Evolutionary conservation across 2,797 vertebrate genomes (phyloP), one percentile per base, ranked within the genome.

Genomic region (Rhincodon typus): DNA sequence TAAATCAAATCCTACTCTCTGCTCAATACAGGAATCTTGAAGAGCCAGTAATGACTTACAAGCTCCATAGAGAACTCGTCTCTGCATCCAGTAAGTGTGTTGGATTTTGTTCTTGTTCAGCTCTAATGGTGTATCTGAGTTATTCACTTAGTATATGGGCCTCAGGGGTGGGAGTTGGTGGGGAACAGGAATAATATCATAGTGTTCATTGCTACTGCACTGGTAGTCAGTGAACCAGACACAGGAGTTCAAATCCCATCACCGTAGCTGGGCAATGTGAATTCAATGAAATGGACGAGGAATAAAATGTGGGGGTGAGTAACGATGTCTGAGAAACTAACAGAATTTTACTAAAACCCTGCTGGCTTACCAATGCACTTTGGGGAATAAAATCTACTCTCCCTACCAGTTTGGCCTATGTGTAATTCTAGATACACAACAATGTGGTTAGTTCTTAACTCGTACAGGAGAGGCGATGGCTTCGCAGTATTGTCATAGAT

Each of bases 1-100:
- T 17, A 38, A 93, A 93, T 17, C 13, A 93, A 94, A 72, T 17
- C 23, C 69, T 30, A 6, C 67, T 94, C 50, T 94, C 38, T 46
- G n/a, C 17, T 34, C 42, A 94, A 74, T 30, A 30, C 97, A 99
- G 99, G 98, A 99, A 98, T 97, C 98, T 99, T 94, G 98, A 98
- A 96, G 99, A 99, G 97, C 99, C 99, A 3, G 97, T 99, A 96
- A 99, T 99, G 99, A 99, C 99, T 8, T 99, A 99, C 97, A 97
- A 97, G 96, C 98, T 99, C 46, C 99, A 99, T 97, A 98, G 98
- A 97, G 98, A 99, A 96, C 98, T 99, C 96, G 98, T 99, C 96
- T 98, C 97, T 96, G 99, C 99, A 97, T 99, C 99, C 97, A 99
- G 99, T 99, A 99, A 98, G 99, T 98, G n/a, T 3, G 13, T 95